Conservation (phyloP, 2,888 invertebrate species). For the Gari tellinella region DNA sequence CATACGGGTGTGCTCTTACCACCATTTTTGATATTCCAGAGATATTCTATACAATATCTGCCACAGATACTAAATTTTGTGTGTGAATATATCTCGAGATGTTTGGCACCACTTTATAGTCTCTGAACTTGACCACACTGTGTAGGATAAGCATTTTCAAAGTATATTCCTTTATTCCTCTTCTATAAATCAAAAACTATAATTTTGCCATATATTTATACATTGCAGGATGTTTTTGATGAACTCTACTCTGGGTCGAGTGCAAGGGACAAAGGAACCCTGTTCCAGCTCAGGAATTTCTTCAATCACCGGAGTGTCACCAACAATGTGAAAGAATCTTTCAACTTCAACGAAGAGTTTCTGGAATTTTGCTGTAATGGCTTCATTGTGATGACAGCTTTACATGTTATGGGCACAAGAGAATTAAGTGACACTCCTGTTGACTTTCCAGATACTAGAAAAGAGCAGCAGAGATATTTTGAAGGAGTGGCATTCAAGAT, state of each 20-base stretch:
- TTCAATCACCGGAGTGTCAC: conserved; percentile 45
- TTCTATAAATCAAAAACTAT: no score
- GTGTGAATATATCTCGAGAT: no score
- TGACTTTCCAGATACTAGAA: conserved; percentile 9
- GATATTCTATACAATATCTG: no score
- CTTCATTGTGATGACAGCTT: conserved; percentile 33
- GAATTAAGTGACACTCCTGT: conserved; percentile 10
- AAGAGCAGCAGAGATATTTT: conserved; percentile 13
- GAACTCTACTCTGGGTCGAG: conserved; percentile 27
- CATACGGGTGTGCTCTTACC: no score
- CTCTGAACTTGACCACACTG: no score
- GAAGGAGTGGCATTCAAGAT: conserved; percentile 15
- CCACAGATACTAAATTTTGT: no score
- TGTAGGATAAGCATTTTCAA: no score
- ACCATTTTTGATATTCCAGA: no score
- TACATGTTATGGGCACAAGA: conserved; percentile 14
- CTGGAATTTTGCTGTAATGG: conserved; percentile 35
- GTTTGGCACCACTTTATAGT: no score
- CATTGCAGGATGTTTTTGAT: conserved; percentile 39
- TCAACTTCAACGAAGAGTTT: conserved; percentile 44
- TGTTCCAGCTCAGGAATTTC: conserved; percentile 47
- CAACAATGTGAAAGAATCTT: conserved; percentile 42
- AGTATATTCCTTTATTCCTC: no score
- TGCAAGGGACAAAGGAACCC: conserved; percentile 38
- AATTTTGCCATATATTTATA: conserved; percentile 2